Base-by-base conservation (phyloP, 2,113 vertebrate species). In the Chlorocebus sabaeus region DNA sequence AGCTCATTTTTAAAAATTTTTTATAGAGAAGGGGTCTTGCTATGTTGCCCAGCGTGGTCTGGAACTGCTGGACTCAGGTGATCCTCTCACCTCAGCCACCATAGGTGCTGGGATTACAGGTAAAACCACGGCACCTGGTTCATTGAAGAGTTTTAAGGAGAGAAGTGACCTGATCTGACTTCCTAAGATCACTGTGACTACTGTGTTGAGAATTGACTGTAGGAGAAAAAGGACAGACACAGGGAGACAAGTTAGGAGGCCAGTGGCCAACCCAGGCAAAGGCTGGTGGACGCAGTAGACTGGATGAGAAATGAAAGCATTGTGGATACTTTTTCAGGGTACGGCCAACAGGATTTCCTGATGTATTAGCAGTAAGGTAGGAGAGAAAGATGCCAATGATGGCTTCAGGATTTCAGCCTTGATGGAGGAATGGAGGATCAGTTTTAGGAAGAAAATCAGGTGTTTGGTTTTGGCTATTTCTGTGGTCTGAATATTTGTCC, bases 181-280 rank as follows among this genome's bases (percentile, higher is more conserved):
- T 76, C 2, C 35, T 48, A 8, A 85, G 27, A 20, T 8, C 1
- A 50, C 27, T 8, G 23, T 80, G 8, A 38, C 40, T 57, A 11
- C 80, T 59, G 45, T 4, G 13, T 1, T 14, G 40, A 68, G 9
- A 57, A 30, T 3, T 32, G 48, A 50, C n/a, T 8, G 0, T 6
- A 7, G 32, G 30, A 88, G 67, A 45, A 55, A 59, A 40, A 40
- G 32, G 23, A 20, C 32, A 4, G 67, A 84, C 7, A 45, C 0
- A 1, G 32, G 70, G 5, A 5, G 35, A 32, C 32, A 11, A 6
- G 48, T 45, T 1, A 32, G 80, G 67, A 81, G 45, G 52, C 57
- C n/a, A 16, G 0, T 3, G 17, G 12, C 4, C 45, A 0, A 2
- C 27, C 12, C 11, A 11, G n/a, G 23, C 70, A 40, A 8, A 23